phyloP scores from a whole-genome alignment of 2,888 invertebrate species.

The Lottia scabra region DNA sequence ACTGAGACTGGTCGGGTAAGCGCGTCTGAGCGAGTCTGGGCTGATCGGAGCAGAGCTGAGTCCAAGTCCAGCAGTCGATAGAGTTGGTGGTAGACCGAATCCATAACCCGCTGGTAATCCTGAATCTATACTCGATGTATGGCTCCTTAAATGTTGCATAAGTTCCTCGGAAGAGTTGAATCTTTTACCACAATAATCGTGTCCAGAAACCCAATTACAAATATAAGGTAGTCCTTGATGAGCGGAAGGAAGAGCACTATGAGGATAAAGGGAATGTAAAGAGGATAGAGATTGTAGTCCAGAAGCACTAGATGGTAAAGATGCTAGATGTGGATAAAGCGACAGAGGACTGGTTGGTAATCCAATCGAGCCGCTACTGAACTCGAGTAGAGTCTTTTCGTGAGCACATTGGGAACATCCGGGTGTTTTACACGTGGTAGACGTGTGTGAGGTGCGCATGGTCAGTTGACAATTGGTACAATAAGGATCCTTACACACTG shows the following conservation, averaged over 20 bases:
- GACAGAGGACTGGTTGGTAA: constrained; percentile 49
- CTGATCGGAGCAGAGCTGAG: constrained; percentile 41
- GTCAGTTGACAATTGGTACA: constrained; percentile 95
- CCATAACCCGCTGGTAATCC: constrained; percentile 58
- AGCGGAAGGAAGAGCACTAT: constrained; percentile 44
- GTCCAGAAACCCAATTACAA: constrained; percentile 93
- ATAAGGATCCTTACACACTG: constrained; percentile 95
- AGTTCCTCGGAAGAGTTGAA: constrained; percentile 94
- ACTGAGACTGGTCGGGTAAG: constrained; percentile 83
- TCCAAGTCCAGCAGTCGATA: constrained; percentile 26
- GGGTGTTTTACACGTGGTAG: constrained; percentile 84
- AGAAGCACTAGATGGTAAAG: constrained; percentile 44
- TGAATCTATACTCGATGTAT: constrained; percentile 74
- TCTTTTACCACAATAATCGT: constrained; percentile 91
- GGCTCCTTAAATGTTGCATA: constrained; percentile 90
- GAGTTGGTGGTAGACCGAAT: constrained; percentile 40
- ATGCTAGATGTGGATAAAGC: constrained; percentile 49
- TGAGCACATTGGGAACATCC: constrained; percentile 97
- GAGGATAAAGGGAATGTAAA: constrained; percentile 43
- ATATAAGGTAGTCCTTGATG: constrained; percentile 71
- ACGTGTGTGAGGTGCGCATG: constrained; percentile 75
- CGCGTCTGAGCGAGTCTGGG: constrained; percentile 80
- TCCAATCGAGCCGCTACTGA: constrained; percentile 41
- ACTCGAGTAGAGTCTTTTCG: constrained; percentile 72
- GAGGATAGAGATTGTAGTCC: constrained; percentile 52